Evolutionary conservation across 2,113 vertebrate species (phyloP).

Genomic region (Mustelus asterias): DNA sequence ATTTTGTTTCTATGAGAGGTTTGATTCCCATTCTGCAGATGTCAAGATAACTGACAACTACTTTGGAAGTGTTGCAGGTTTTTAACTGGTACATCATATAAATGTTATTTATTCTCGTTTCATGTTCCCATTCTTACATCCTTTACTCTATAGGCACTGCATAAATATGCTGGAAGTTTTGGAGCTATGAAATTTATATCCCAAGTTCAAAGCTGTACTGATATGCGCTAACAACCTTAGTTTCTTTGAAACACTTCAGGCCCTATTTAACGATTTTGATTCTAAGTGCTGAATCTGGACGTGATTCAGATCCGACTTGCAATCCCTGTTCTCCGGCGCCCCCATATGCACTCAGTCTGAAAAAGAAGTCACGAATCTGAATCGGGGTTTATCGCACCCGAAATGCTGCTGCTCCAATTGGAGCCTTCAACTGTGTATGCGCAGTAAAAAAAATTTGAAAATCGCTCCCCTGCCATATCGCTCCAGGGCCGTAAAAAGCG

Average conservation of each 20-base stretch:
- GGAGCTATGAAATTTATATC: background rate
- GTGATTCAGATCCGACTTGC: too few species aligned
- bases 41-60: background rate
- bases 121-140: background rate
- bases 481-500: too few species aligned
- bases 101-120: background rate
- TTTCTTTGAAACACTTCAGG: background rate
- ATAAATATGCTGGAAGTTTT: background rate
- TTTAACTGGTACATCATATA: background rate
- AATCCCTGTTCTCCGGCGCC: too few species aligned
- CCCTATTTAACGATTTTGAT: too few species aligned
- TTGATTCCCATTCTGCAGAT: background rate
- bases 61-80: background rate
- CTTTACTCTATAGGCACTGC: background rate
- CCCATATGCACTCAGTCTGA: too few species aligned
- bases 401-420: too few species aligned
- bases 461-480: too few species aligned
- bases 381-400: too few species aligned
- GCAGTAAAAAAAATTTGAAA: too few species aligned
- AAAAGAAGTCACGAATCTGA: too few species aligned
- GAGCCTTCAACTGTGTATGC: too few species aligned
- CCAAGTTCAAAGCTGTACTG: background rate
- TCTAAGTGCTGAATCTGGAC: too few species aligned
- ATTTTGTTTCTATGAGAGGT: background rate
- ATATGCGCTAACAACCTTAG: background rate